Percentiles rank a stretch among this genome's conserved stretches.
Evolutionary conservation across 1,140 invertebrate genomes (phyloP).

Genomic region (Dendroctonus ponderosae): DNA sequence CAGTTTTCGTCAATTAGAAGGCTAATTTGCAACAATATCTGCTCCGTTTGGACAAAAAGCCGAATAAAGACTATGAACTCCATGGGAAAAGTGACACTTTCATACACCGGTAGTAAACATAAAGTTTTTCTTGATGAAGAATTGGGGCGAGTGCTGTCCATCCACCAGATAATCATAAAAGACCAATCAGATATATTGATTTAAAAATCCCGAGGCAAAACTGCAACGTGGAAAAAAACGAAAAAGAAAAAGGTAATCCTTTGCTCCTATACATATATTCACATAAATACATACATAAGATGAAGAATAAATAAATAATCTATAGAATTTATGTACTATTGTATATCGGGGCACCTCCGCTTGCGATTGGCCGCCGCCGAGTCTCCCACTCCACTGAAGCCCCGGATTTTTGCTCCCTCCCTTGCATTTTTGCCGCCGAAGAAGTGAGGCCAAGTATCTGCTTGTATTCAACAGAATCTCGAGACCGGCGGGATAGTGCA

Average conservation of each 20-base stretch:
- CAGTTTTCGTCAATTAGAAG: too few species aligned
- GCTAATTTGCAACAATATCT: too few species aligned
- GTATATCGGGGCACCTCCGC: slow-evolving; percentile 46
- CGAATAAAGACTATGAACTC: too few species aligned
- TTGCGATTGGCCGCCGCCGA: slow-evolving; percentile 42
- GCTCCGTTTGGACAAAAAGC: too few species aligned
- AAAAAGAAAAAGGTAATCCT: slow-evolving; percentile 45
- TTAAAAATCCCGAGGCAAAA: slow-evolving; percentile 28
- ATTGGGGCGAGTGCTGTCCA: too few species aligned
- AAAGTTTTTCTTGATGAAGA: too few species aligned
- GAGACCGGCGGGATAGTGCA: slow-evolving; percentile 39
- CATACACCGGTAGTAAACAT: too few species aligned
- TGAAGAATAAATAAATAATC: slow-evolving; percentile 54
- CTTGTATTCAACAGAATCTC: slow-evolving; percentile 45
- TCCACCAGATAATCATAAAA: neutral
- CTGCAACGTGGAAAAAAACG: slow-evolving; percentile 29
- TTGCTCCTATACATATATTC: slow-evolving; percentile 51
- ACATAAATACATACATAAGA: slow-evolving; percentile 52
- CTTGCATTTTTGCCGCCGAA: slow-evolving; percentile 39
- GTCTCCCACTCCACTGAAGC: slow-evolving; percentile 44
- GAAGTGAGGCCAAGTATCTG: slow-evolving; percentile 43
- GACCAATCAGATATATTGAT: slow-evolving; percentile 12
- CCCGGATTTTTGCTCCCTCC: slow-evolving; percentile 45
- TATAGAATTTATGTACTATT: slow-evolving; percentile 54
- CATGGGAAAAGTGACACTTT: too few species aligned